Percentiles rank a stretch among this genome's conserved stretches.
phyloP scores from a whole-genome alignment of 2,888 invertebrate species.

The Rhorus exstirpatorius region DNA sequence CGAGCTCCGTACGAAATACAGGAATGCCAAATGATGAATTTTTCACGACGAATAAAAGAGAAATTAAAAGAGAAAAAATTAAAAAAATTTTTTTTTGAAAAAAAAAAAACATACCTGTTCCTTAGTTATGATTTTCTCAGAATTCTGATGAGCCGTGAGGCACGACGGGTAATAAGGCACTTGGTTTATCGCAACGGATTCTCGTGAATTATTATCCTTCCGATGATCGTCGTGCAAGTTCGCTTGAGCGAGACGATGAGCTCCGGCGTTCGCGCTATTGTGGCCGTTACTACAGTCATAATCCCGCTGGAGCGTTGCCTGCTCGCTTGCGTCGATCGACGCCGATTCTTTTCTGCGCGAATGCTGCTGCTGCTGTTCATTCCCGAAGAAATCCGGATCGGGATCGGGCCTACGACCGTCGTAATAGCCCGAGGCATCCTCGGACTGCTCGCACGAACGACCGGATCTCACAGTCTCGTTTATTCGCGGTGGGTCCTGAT shows the following conservation, averaged over 20 bases:
- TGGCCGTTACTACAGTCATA: constrained; percentile 71
- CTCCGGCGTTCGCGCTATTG: constrained; percentile 73
- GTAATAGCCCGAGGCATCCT: constrained; percentile 41
- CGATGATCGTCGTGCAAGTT: constrained; percentile 73
- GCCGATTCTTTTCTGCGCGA: constrained; percentile 73
- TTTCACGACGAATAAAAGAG: not conserved
- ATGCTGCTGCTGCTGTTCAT: constrained; percentile 73
- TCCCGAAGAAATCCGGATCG: constrained; percentile 66
- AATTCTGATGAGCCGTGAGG: not conserved
- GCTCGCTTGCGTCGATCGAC: constrained; percentile 61
- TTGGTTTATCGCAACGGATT: constrained; percentile 48
- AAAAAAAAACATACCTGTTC: constrained; percentile 51
- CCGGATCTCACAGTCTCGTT: constrained; percentile 61
- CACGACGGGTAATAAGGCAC: constrained; percentile 55
- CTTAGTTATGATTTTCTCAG: constrained; percentile 42
- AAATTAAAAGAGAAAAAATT: not conserved
- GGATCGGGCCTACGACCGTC: constrained; percentile 34
- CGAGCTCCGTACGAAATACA: too few species aligned
- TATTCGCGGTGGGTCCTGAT: constrained; percentile 83
- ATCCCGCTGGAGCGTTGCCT: constrained; percentile 55
- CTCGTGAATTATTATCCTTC: constrained; percentile 76
- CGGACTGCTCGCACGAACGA: constrained; percentile 49
- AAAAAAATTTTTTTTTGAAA: not conserved
- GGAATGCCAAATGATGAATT: too few species aligned
- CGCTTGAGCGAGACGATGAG: not conserved